Evolutionary conservation across 2,888 invertebrate species (phyloP), one percentile per base, ranked within the genome.

Genomic region (Sinotaia quadrata): DNA sequence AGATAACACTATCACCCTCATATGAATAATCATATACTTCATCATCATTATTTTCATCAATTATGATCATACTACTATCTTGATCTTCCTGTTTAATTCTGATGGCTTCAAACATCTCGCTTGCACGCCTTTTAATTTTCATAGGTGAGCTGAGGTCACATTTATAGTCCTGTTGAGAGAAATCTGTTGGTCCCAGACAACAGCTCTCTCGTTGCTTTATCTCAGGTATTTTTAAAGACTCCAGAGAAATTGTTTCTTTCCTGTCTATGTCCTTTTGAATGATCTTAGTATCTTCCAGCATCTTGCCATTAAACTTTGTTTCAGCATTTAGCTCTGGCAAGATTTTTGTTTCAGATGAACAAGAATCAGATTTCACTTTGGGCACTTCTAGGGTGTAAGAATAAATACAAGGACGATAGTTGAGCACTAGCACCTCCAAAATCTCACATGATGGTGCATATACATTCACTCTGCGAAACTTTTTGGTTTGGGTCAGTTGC

Each of bases 1-100:
- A 62, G 10, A 62, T 31, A 12, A 62, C 37, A 24, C 62, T 62
- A 4, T 60, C 60, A 18, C 18, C 60, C 60, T 60, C 60, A 47
- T 5, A 47, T 1, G n/a, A 3, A 8, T 47, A n/a, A 47, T 47
- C n/a, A n/a, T 21, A 47, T 8, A 4, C 24, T 3, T 47, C 47
- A 3, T 47, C 47, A 8, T 47, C 47, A 47, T 47, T 18, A 18
- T 24, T 47, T n/a, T 47, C 47, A 2, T 24, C 47, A n/a, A 12
- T 27, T n/a, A 47, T 18, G 47, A 47, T 47, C 7, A 47, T 47
- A 18, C 47, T 47, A 7, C 24, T 24, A 47, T 47, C 47, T 15
- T 47, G 47, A 7, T 7, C 24, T 24, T 47, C 47, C 47, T 47
- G 12, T 47, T 47, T 47, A 2, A 7, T 18, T 24, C 47, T 8